Percentiles rank a stretch among this genome's conserved stretches.
Evolutionary conservation across 2,113 vertebrate genomes (phyloP).

Genomic region (Forbesichthys papilliferus): DNA sequence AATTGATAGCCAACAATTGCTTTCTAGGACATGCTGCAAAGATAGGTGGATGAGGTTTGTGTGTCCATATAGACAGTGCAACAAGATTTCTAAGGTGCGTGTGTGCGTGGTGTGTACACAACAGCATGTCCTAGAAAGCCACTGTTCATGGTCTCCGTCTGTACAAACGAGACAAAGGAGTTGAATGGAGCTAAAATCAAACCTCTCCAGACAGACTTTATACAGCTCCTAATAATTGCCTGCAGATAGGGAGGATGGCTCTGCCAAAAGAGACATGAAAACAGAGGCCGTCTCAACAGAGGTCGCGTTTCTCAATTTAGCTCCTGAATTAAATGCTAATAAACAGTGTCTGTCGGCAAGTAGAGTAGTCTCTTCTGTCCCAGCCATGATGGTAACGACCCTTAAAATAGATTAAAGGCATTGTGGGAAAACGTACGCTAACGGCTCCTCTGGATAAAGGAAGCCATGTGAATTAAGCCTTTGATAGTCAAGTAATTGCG

Average conservation of each 20-base stretch:
- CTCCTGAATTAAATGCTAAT: constrained; percentile 65
- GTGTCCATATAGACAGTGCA: no score
- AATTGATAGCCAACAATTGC: constrained; percentile 1
- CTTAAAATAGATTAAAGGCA: constrained; percentile 42
- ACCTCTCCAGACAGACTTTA: constrained; percentile 73
- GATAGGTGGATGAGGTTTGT: no score
- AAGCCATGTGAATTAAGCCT: constrained; percentile 33
- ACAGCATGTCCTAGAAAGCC: constrained; percentile 58
- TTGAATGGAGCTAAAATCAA: constrained; percentile 77
- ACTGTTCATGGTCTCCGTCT: constrained; percentile 61
- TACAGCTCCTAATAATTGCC: constrained; percentile 73
- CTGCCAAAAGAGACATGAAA: constrained; percentile 63
- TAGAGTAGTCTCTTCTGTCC: constrained; percentile 44
- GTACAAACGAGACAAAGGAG: constrained; percentile 66
- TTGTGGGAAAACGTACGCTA: constrained; percentile 24
- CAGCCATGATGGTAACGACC: constrained; percentile 47
- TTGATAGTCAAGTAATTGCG: constrained; percentile 16
- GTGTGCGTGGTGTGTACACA: not conserved
- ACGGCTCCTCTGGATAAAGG: constrained; percentile 25
- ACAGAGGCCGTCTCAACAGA: constrained; percentile 57
- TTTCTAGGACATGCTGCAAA: constrained; percentile 53
- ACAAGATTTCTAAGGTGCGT: not conserved
- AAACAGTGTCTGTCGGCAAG: constrained; percentile 57
- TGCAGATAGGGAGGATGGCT: constrained; percentile 62
- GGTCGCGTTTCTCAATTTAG: constrained; percentile 62